phyloP scores from a whole-genome alignment of 2,113 vertebrate species.

The Labrus mixtus region DNA sequence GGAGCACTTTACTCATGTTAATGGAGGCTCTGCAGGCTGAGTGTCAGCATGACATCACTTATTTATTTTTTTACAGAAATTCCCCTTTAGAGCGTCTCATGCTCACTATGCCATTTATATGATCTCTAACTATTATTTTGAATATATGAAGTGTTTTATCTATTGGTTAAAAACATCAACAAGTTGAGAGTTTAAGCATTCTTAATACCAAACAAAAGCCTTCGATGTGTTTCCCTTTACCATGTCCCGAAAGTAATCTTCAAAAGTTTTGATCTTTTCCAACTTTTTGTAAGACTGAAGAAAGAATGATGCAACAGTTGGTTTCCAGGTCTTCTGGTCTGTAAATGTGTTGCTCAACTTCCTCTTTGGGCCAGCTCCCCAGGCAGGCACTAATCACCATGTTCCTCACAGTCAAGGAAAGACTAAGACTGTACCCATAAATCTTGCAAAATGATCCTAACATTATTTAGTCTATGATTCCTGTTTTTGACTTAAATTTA shows the following conservation, averaged over 20 bases:
- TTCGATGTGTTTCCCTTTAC: not conserved
- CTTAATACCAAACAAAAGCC: not conserved
- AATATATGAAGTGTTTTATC: no score
- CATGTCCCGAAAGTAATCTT: not conserved
- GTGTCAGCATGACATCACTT: not conserved
- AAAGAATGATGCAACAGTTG: slow-evolving; percentile 68
- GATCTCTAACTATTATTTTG: not conserved
- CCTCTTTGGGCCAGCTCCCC: slow-evolving; percentile 53
- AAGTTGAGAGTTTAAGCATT: not conserved
- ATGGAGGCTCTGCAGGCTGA: not conserved
- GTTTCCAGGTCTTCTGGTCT: slow-evolving; percentile 73
- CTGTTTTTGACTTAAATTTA: no score
- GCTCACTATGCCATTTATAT: not conserved
- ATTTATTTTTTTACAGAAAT: not conserved
- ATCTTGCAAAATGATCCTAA: not conserved
- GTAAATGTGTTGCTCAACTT: slow-evolving; percentile 76
- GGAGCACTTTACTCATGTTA: not conserved
- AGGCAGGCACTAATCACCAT: slow-evolving; percentile 5
- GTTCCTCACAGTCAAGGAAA: not conserved
- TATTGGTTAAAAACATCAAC: no score
- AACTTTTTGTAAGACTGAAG: slow-evolving; percentile 24
- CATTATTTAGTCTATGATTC: no score
- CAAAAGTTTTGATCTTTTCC: not conserved
- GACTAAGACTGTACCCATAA: not conserved
- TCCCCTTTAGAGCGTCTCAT: not conserved